A percentile compares a stretch with the other conserved stretches of the same genome.
These are phyloP conservation scores for Phlogophora meticulosa DNA, from an alignment of 2,888 invertebrate genomes.

Conservation along the genomic window DNA sequence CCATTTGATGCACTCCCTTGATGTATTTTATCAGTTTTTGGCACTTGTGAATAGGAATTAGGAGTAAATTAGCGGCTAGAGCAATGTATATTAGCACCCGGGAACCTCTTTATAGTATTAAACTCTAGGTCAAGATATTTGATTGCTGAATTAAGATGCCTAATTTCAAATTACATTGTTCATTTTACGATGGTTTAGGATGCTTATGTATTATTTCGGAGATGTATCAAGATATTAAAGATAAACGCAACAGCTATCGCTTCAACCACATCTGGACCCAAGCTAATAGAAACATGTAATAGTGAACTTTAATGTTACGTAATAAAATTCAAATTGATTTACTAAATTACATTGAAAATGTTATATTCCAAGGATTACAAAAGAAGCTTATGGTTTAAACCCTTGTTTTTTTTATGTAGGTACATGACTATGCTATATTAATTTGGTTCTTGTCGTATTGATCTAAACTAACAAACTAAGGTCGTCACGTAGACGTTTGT, in stretches of 20 bases:
- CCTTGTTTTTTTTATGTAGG: not conserved
- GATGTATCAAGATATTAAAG: not conserved
- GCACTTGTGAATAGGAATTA: constrained; percentile 34
- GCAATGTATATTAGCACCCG: not conserved
- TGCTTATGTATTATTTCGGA: not conserved
- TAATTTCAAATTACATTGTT: not conserved
- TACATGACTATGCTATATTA: constrained; percentile 27
- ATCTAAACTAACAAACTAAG: constrained; percentile 7
- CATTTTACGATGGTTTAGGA: not conserved
- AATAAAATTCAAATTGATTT: constrained; percentile 35
- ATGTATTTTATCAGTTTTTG: constrained; percentile 44
- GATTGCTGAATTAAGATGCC: not conserved
- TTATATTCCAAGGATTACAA: constrained; percentile 14
- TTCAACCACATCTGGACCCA: constrained; percentile 47
- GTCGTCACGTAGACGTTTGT: not conserved
- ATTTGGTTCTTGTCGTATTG: constrained; percentile 10
- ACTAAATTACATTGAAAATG: constrained; percentile 2
- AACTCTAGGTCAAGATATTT: not conserved
- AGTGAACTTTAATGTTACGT: constrained; percentile 17
- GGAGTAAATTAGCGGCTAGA: constrained; percentile 12
- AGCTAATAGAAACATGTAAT: constrained; percentile 38
- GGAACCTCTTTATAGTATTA: not conserved
- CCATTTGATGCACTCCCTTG: constrained; percentile 12
- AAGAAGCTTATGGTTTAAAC: constrained; percentile 13
- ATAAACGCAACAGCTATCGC: constrained; percentile 43